Base-by-base conservation (phyloP, 2,888 invertebrate genomes). In the Andrena fulva region DNA sequence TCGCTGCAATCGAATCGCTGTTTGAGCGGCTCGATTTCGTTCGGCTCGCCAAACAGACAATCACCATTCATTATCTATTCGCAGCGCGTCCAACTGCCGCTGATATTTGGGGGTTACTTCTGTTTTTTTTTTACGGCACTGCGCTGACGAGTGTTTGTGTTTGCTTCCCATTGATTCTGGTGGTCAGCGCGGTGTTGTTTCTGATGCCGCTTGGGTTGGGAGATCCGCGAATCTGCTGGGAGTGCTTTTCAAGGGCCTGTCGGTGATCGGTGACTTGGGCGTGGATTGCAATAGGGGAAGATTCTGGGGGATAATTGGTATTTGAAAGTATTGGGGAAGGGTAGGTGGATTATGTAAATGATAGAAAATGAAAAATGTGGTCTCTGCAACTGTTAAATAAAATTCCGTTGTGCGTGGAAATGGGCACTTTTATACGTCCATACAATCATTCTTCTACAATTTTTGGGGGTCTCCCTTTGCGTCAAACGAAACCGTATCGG, bases 371-470 rank as follows among this genome's bases (percentile, higher is more conserved):
- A 48, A 33, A 33, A 35, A 48, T 27, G 69, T 69, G 50, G 70
- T 64, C 69, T 64, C 63, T 33, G 35, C 35, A 35, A 63, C 50
- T 81, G 82, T 76, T 82, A 59, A 81, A 75, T 81, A 75, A 81
- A 82, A 75, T 60, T 16, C 27, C 33, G 80, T 68, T 76, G 75
- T 63, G 75, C 75, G 50, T 68, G 71, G 67, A 76, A 71, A 59
- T 70, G 54, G 12, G 52, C 48, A 52, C 20, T 31, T 67, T 56
- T 10, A 42, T 60, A 24, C 6, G 42, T 52, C 12, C 42, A 4
- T 7, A 20, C 50, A 54, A 50, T 16, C 3, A 12, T 24, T 20
- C 8, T 3, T n/a, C 20, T 8, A 1, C 59, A 16, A 16, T 35
- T 29, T 24, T 50, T 12, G 7, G 42, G 12, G 42, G 10, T 42